Base-by-base conservation (phyloP, 2,888 invertebrate genomes). In the Nasonovia ribisnigri region DNA sequence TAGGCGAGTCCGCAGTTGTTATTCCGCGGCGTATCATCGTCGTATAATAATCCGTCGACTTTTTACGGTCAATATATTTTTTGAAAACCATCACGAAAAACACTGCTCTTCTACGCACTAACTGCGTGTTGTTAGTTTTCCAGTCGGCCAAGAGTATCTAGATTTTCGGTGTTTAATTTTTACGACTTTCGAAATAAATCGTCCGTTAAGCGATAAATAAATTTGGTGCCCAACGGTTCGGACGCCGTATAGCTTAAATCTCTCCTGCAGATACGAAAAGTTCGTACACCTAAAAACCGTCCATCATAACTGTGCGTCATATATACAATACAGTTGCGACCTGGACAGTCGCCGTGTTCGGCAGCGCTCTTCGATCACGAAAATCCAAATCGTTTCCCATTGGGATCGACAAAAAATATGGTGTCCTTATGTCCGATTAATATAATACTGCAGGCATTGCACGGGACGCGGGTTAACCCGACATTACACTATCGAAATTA, bases 161-260 rank as follows among this genome's bases (percentile, higher is more conserved):
- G 43, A 86, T 86, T 88, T 51, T 48, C 36, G 88, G 51, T 24
- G 8, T 88, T 88, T 51, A 51, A 88, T 88, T 51, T 88, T 51
- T 51, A 88, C 88, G 86, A 36, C 51, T 51, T 46, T 43, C 24
- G 88, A 36, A 51, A 36, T 88, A 88, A 88, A 88, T 88, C 88
- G 88, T 88, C 87, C 51, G 88, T 88, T 88, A 88, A 88, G 51
- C 88, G 88, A 88, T 88, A 88, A 88, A 88, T 88, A 51, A 88
- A 88, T 88, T 36, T 24, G 0, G 46, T 46, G 36, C 36, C 88
- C 51, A 24, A 36, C 51, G 36, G 46, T 86, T 86, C 46, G 46
- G 46, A 43, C 43, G 86, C 43, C 46, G 46, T 46, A n/a, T n/a
- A 16, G 46, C 43, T 43, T 46, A 36, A 36, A 77, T 77, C 77